Percentiles rank a stretch among this genome's conserved stretches.
These are phyloP conservation scores for Mesocricetus auratus DNA, from an alignment of 2,113 vertebrate genomes.

Conservation along the genomic window DNA sequence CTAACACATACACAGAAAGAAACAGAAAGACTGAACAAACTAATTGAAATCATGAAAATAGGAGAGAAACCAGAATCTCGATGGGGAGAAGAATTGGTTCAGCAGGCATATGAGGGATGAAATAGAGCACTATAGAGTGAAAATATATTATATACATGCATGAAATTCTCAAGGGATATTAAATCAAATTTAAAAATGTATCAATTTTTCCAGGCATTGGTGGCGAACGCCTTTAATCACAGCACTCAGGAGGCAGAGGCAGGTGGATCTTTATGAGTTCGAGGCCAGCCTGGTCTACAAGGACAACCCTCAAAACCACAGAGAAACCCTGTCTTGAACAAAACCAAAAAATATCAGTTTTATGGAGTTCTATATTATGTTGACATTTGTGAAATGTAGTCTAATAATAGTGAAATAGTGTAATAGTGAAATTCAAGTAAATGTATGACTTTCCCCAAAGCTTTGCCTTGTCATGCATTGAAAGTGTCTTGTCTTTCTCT, in stretches of 20 bases:
- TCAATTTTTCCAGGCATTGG: too few relatives aligned
- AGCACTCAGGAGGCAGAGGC: too few relatives aligned
- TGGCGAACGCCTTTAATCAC: too few relatives aligned
- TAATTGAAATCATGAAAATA: neutral
- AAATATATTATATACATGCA: neutral
- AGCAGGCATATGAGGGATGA: neutral
- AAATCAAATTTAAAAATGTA: neutral
- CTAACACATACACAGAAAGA: too few relatives aligned
- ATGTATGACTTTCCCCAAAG: neutral
- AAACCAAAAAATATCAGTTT: too few relatives aligned
- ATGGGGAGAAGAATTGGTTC: neutral
- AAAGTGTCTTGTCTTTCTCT: neutral
- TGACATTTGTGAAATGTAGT: neutral
- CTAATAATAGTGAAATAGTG: too few relatives aligned
- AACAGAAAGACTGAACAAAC: neutral
- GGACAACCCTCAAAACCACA: too few relatives aligned
- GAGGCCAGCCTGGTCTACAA: too few relatives aligned
- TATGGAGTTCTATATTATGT: neutral
- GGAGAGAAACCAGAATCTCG: neutral
- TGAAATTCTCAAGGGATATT: neutral
- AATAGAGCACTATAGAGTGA: too few relatives aligned
- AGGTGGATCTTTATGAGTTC: too few relatives aligned
- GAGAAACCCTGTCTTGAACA: too few relatives aligned
- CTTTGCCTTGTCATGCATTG: neutral
- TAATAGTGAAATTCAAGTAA: neutral